Evolutionary conservation across 2,797 vertebrate species (phyloP), one percentile per base, ranked within the genome.

Genomic region (Astyanax mexicanus): DNA sequence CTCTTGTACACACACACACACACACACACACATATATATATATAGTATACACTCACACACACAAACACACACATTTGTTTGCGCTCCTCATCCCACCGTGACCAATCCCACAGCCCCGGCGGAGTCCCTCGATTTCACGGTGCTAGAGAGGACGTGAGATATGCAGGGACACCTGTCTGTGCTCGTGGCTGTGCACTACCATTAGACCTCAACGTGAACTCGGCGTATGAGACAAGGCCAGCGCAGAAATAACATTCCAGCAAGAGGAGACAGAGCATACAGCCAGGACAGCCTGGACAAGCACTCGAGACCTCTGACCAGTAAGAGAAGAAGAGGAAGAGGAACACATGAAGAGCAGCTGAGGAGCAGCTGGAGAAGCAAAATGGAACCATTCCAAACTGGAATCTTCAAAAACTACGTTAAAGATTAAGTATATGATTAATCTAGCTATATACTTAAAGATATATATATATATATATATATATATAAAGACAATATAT

Each of bases 51-150:
- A 23, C 21, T 52, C 49, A 52, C n/a, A 25, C n/a, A n/a, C n/a
- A n/a, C n/a, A n/a, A 37, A 45, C 17, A 49, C 29, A 27, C 37
- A 57, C 27, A 60, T 25, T 73, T 47, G 42, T 80, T 67, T 75
- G 82, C 71, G 3, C 38, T 62, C 72, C 54, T 54, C 52, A 72
- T 51, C 55, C 75, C 49, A 67, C 71, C 78, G 29, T 80, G 78
- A 77, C 78, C 40, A 78, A 83, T 78, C 54, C 52, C 61, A 62
- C 60, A 65, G 67, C 55, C 71, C 60, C 25, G 3, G 29, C 19
- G 57, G 72, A 75, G 81, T 69, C 68, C 35, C 21, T 58, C 3
- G 65, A 79, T 79, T 70, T 79, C 55, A 78, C 32, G 72, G 40
- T 73, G 42, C 27, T 44, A 47, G 49, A 66, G 12, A 57, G 62